A percentile compares a stretch with the other conserved stretches of the same genome.
These are phyloP conservation scores for Polyommatus iphigenia DNA, from an alignment of 2,888 invertebrate genomes.

Conservation along the genomic window DNA sequence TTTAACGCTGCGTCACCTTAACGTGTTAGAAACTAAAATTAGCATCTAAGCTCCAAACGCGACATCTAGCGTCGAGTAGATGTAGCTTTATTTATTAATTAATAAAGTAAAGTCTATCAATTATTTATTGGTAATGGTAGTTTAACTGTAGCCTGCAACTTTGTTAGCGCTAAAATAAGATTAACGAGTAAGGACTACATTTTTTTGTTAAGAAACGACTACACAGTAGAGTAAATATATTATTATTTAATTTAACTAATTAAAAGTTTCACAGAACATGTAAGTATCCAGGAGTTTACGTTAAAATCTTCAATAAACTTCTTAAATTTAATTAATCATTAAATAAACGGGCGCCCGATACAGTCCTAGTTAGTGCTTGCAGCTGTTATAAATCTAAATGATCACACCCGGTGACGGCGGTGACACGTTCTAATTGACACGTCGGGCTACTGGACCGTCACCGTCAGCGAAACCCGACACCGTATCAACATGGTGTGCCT, in stretches of 20 bases:
- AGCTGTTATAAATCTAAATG: constrained; percentile 67
- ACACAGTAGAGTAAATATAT: too few species aligned
- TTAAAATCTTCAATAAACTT: too few species aligned
- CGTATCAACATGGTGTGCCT: constrained; percentile 34
- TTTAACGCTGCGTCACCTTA: too few species aligned
- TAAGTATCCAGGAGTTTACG: too few species aligned
- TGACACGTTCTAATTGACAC: constrained; percentile 66
- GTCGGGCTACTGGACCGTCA: constrained; percentile 63
- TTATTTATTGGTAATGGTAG: too few species aligned
- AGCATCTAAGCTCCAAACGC: background rate
- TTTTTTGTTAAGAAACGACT: too few species aligned
- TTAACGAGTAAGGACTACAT: too few species aligned
- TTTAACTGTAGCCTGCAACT: too few species aligned
- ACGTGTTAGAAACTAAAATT: background rate
- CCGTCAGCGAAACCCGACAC: constrained; percentile 61
- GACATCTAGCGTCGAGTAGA: background rate
- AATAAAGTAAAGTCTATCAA: background rate
- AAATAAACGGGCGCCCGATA: background rate
- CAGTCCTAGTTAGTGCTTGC: constrained; percentile 54
- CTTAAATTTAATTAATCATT: too few species aligned
- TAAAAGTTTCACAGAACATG: too few species aligned
- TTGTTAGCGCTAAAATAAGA: too few species aligned
- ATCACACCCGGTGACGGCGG: constrained; percentile 53
- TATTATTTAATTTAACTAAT: too few species aligned
- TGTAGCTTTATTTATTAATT: background rate